Evolutionary conservation across 2,797 vertebrate species (phyloP).

Genomic region (Pseudochaenichthys georgianus): DNA sequence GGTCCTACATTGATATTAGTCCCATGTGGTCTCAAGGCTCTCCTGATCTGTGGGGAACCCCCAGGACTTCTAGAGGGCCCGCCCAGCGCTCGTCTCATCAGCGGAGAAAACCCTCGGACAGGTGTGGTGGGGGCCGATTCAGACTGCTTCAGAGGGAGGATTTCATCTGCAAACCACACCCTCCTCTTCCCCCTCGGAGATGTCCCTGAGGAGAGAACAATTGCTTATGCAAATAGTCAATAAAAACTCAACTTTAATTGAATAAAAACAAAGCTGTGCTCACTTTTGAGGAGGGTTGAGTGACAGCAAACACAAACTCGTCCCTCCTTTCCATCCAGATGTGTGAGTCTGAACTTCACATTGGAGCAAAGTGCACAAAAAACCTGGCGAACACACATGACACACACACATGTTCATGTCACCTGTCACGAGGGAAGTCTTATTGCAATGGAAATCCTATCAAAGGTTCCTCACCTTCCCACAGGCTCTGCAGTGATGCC

Average conservation of each 20-base stretch:
- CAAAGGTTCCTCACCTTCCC: slow-evolving; percentile 90
- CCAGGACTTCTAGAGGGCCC: slow-evolving; percentile 72
- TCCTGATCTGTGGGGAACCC: slow-evolving; percentile 87
- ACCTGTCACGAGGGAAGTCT: not conserved
- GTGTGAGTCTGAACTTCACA: slow-evolving; percentile 93
- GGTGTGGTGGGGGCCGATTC: slow-evolving; percentile 93
- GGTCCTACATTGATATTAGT: slow-evolving; percentile 61
- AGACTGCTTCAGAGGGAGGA: slow-evolving; percentile 91
- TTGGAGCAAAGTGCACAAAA: slow-evolving; percentile 97
- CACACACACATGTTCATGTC: slow-evolving; percentile 7
- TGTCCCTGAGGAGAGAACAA: slow-evolving; percentile 67
- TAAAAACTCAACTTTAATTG: not conserved
- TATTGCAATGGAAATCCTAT: not conserved
- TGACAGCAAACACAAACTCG: slow-evolving; percentile 97
- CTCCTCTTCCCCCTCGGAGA: slow-evolving; percentile 93
- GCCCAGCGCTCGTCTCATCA: slow-evolving; percentile 73
- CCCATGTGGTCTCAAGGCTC: slow-evolving; percentile 52
- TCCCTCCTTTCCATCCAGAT: slow-evolving; percentile 97
- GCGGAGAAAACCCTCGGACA: slow-evolving; percentile 87
- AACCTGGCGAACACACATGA: slow-evolving; percentile 83
- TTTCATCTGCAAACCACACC: slow-evolving; percentile 98
- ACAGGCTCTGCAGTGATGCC: slow-evolving; percentile 97
- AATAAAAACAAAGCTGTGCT: slow-evolving; percentile 63
- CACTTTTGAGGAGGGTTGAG: slow-evolving; percentile 94
- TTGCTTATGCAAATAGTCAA: not conserved